Conservation (phyloP, 2,113 vertebrate species). For the Sander lucioperca region DNA sequence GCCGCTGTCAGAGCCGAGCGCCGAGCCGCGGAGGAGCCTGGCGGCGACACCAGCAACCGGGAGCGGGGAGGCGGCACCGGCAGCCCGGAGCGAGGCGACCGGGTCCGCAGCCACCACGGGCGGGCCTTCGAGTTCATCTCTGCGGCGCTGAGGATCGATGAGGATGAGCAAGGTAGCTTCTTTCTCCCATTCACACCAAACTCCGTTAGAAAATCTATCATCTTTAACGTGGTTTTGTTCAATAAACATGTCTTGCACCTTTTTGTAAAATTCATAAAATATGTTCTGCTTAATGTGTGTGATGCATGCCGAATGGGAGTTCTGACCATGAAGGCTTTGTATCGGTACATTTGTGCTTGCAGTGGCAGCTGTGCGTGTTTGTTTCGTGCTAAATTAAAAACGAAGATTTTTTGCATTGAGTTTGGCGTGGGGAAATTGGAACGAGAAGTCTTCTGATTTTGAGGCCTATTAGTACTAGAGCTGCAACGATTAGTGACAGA, state of each 20-base stretch:
- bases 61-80: too few relatives aligned
- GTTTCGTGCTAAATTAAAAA: fast-evolving
- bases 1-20: neutral
- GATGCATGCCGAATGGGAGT: neutral
- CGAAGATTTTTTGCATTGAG: neutral
- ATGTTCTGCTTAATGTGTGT: neutral
- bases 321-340: fast-evolving
- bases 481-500: too few relatives aligned
- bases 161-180: slow-evolving; percentile 87
- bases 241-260: too few relatives aligned
- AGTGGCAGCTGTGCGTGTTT: neutral
- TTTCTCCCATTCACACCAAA: neutral
- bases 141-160: slow-evolving; percentile 89
- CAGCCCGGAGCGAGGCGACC: slow-evolving; percentile 75
- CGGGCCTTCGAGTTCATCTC: slow-evolving; percentile 93
- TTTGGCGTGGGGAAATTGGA: neutral
- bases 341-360: fast-evolving
- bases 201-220: neutral
- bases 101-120: slow-evolving; percentile 87
- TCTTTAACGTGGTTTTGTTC: neutral
- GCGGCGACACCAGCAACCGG: too few relatives aligned
- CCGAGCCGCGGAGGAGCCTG: neutral
- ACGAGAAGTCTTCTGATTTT: too few relatives aligned
- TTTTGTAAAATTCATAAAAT: too few relatives aligned
- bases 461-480: too few relatives aligned